Evolutionary conservation across 1,140 invertebrate genomes (phyloP).

Genomic region (Dendroctonus ponderosae): DNA sequence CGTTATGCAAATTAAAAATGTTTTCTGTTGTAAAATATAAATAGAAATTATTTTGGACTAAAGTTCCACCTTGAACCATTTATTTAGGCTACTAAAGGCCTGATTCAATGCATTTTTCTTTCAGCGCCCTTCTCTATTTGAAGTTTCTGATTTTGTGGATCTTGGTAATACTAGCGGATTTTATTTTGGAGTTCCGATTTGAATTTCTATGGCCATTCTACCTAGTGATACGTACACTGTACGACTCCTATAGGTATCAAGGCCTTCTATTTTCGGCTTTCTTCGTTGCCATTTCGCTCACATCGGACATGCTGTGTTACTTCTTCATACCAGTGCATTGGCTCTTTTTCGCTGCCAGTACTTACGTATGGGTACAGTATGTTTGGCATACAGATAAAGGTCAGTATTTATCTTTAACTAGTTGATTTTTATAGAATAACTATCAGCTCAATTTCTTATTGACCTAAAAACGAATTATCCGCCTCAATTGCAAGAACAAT

Average conservation of each 20-base stretch:
- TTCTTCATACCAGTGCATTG: conserved; percentile 98
- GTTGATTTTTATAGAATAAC: neutral
- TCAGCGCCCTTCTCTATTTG: conserved; percentile 90
- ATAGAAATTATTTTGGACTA: too few species aligned
- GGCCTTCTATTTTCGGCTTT: conserved; percentile 98
- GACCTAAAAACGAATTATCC: too few species aligned
- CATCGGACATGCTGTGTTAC: conserved; percentile 98
- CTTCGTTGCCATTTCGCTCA: conserved; percentile 96
- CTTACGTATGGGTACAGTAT: conserved; percentile 98
- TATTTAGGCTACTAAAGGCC: too few species aligned
- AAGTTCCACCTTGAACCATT: too few species aligned
- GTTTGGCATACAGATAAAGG: conserved; percentile 94
- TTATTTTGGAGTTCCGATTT: conserved; percentile 97
- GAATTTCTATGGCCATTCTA: conserved; percentile 99
- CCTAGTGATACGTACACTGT: conserved; percentile 92
- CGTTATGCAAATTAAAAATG: too few species aligned
- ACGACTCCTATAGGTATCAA: conserved; percentile 99
- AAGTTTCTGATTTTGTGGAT: conserved; percentile 96
- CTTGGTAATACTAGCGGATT: conserved; percentile 92
- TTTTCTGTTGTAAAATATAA: too few species aligned
- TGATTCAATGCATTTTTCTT: conserved; percentile 46
- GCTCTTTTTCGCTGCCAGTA: conserved; percentile 96
- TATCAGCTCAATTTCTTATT: too few species aligned
- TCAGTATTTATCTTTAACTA: conserved; percentile 22
- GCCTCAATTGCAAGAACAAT: too few species aligned